Conservation (phyloP, 2,888 invertebrate genomes). For the Sinohyriopsis cumingii region DNA sequence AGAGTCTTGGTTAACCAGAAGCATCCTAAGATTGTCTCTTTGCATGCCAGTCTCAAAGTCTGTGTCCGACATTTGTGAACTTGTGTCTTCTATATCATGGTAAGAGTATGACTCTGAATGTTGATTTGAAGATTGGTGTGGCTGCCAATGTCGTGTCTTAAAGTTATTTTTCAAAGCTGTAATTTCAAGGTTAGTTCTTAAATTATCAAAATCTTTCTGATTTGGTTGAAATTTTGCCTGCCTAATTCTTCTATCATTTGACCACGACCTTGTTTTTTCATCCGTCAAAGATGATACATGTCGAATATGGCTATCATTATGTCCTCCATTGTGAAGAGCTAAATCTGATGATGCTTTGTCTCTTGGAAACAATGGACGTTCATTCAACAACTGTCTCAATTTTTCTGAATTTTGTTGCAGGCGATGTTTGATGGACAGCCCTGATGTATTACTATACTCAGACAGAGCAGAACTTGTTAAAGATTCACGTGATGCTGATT, state of each 20-base stretch:
- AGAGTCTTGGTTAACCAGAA: conserved; percentile 39
- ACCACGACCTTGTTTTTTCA: no score
- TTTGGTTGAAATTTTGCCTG: conserved; percentile 23
- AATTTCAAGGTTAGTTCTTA: conserved; percentile 6
- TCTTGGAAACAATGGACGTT: conserved; percentile 27
- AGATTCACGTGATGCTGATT: conserved; percentile 25
- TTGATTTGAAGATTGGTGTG: not conserved
- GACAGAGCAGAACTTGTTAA: conserved; percentile 37
- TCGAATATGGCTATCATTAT: no score
- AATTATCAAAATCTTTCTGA: conserved; percentile 29
- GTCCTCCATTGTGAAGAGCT: not conserved
- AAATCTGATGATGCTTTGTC: conserved; percentile 5
- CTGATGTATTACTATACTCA: conserved; percentile 30
- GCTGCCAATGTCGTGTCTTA: not conserved
- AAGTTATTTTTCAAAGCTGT: no score
- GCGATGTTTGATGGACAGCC: conserved; percentile 26
- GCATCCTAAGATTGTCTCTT: conserved; percentile 23
- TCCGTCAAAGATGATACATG: no score
- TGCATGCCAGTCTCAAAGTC: conserved; percentile 31
- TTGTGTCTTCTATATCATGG: conserved; percentile 6
- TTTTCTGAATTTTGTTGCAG: conserved; percentile 27
- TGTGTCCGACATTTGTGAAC: conserved; percentile 18
- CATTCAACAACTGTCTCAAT: conserved; percentile 32
- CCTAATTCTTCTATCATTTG: conserved; percentile 23
- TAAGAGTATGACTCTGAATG: conserved; percentile 2